Percentiles rank a stretch among this genome's conserved stretches.
These are phyloP conservation scores for Craniophora ligustri DNA, from an alignment of 2,888 invertebrate species.

Conservation along the genomic window DNA sequence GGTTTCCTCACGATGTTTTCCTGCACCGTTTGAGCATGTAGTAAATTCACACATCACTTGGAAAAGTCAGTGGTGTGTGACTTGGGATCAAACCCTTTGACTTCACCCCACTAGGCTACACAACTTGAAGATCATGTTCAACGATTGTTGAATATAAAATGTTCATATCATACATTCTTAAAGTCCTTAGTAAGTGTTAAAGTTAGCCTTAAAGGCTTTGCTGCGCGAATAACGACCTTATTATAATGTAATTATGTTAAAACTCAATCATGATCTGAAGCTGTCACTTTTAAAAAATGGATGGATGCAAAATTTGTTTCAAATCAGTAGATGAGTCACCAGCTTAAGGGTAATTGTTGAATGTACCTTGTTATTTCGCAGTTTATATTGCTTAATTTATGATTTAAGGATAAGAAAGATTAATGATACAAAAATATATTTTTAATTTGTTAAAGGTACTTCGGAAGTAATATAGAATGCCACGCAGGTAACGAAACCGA, in stretches of 20 bases:
- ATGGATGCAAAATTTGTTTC: constrained; percentile 5
- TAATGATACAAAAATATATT: constrained; percentile 16
- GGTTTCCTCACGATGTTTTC: no score
- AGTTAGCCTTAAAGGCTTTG: no score
- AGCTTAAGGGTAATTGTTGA: constrained; percentile 5
- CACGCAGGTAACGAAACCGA: constrained; percentile 33
- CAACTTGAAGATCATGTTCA: no score
- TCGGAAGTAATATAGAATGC: constrained; percentile 32
- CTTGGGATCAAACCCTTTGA: no score
- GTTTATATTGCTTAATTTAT: constrained; percentile 24
- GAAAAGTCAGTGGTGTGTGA: no score
- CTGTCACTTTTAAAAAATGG: constrained; percentile 23
- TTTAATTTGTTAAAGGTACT: constrained; percentile 20
- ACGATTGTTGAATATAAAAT: no score
- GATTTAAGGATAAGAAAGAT: constrained; percentile 25
- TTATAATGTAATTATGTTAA: background rate
- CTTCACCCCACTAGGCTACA: no score
- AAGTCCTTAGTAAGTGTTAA: no score
- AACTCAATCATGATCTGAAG: constrained; percentile 4
- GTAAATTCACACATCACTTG: no score
- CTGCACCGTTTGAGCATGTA: no score
- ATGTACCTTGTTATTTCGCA: constrained; percentile 14
- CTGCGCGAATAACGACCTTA: no score
- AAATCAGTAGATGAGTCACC: constrained; percentile 16
- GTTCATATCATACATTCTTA: no score